These are phyloP conservation scores for Columbina picui DNA, from an alignment of 2,113 vertebrate genomes.

Conservation along the genomic window DNA sequence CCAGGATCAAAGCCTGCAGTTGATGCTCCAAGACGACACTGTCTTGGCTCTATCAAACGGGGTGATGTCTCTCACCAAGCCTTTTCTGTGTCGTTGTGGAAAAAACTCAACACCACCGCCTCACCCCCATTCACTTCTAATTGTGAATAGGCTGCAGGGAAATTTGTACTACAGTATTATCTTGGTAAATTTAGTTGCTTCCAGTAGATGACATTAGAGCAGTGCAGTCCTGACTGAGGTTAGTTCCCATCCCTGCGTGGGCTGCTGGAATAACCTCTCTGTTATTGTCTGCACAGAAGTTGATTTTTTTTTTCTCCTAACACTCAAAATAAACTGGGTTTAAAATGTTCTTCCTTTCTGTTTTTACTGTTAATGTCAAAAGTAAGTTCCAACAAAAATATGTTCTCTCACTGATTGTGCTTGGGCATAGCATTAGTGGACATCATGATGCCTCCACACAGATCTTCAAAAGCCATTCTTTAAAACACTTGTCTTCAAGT, in stretches of 20 bases:
- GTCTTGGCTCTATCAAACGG: neutral
- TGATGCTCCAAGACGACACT: neutral
- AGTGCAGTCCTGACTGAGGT: neutral
- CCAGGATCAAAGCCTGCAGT: neutral
- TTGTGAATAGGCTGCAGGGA: neutral
- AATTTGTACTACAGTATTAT: neutral
- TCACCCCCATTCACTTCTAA: neutral
- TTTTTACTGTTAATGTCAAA: neutral
- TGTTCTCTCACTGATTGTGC: neutral
- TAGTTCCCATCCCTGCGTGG: neutral
- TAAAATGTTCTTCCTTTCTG: neutral
- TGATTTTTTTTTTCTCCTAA: neutral
- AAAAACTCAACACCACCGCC: neutral
- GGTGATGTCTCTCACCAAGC: neutral
- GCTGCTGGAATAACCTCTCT: neutral
- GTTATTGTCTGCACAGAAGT: neutral
- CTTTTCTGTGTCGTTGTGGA: neutral
- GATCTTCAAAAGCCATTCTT: neutral
- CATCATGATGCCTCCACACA: neutral
- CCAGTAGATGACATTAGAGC: slow-evolving; percentile 50
- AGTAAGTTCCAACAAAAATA: neutral
- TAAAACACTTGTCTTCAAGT: neutral
- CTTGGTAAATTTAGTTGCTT: neutral
- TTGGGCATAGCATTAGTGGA: neutral
- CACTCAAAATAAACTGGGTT: neutral